Evolutionary conservation across 1,140 invertebrate species (phyloP), one percentile per base, ranked within the genome.

Genomic region (Bombus sibiricus): DNA sequence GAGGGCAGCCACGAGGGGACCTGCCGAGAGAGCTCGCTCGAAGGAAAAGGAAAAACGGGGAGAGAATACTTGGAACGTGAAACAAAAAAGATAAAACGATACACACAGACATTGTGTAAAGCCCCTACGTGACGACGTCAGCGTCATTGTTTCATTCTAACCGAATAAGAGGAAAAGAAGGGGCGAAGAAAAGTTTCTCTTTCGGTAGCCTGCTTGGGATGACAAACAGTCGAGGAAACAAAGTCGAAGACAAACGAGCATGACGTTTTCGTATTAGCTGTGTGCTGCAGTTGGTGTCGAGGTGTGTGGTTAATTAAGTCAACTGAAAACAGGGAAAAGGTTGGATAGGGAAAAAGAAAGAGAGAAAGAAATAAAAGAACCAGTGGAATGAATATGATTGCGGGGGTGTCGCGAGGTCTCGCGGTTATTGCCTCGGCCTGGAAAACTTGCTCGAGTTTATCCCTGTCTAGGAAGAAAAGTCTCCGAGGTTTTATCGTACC

Each of bases 371-470:
- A 62, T n/a, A 64, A 66, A 66, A 18, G 64, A 37, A 25, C 62
- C 5, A 28, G 41, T 12, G 47, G 62, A 82, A 62, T 81, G 83
- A 86, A 89, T 82, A 72, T 37, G 76, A 88, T 85, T 73, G 66
- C 62, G 59, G 39, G 76, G 78, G 74, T 86, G 73, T 81, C 68
- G 78, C 83, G 76, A 86, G 43, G 68, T 53, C 64, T 37, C 78
- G 57, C 62, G 83, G 73, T 88, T 88, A 89, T 89, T 86, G 68
- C 86, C 84, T 88, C 83, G 53, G 64, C 72, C 80, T 57, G 72
- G 81, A 68, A 88, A 89, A 88, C 81, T 88, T 88, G 37, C 39
- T 69, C 72, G 79, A 85, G 72, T 81, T 88, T 77, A 69, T 57
- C 69, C 71, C 9, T 25, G 47, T 22, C 15, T 37, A 6, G 57